These are phyloP conservation scores for Dinoponera quadriceps DNA, from an alignment of 1,140 invertebrate species.

Conservation along the genomic window DNA sequence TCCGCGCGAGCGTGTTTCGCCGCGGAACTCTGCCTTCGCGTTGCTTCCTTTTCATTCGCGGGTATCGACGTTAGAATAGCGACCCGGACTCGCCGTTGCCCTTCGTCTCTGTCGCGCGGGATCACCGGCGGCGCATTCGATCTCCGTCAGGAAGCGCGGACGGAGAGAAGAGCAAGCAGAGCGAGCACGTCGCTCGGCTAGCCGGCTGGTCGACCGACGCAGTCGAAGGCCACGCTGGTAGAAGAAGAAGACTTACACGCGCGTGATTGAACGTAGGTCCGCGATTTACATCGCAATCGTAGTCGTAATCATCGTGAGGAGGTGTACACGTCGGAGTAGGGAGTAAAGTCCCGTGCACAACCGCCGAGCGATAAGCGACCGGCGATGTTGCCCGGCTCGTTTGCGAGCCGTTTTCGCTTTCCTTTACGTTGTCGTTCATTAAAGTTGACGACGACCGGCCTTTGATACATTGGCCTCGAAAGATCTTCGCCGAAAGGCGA, in stretches of 20 bases:
- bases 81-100: not conserved
- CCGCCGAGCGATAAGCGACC: conserved; percentile 5
- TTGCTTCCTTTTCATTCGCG: no score
- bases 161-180: conserved; percentile 25
- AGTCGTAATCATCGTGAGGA: conserved; percentile 80
- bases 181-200: conserved; percentile 49
- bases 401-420: no score
- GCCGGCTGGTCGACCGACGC: conserved; percentile 61
- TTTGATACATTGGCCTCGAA: no score
- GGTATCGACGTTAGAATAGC: conserved; percentile 37
- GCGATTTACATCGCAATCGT: conserved; percentile 84
- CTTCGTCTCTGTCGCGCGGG: conserved; percentile 19
- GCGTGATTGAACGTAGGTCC: conserved; percentile 81
- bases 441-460: no score
- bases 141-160: conserved; percentile 22
- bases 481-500: no score
- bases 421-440: no score
- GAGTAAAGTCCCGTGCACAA: conserved; percentile 24
- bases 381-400: no score
- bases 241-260: conserved; percentile 70
- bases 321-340: conserved; percentile 39
- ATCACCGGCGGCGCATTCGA: conserved; percentile 36
- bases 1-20: not conserved
- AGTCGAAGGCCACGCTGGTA: conserved; percentile 76
- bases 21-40: not conserved